Conservation (phyloP, 2,888 invertebrate species). For the Oscheius onirici region DNA sequence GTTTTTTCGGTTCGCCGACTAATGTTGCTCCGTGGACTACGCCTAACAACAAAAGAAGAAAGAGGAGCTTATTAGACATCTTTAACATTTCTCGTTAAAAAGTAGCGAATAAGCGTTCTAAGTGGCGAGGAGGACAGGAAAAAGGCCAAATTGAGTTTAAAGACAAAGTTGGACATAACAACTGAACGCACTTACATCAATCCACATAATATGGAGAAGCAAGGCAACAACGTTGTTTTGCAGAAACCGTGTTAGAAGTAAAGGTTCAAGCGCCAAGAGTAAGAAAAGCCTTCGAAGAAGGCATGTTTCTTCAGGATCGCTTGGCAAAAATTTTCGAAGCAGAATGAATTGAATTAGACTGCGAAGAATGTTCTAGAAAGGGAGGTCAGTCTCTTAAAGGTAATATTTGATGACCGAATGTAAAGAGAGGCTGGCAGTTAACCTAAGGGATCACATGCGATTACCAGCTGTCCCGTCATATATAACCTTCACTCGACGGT, state of each 20-base stretch:
- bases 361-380: background rate
- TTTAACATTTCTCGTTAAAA: background rate
- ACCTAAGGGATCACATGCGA: conserved; percentile 19
- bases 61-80: conserved; percentile 9
- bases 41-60: background rate
- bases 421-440: background rate
- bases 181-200: no score
- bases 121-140: no score
- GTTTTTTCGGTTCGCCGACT: background rate
- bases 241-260: no score
- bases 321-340: background rate
- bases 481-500: conserved; percentile 5
- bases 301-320: no score
- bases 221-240: no score
- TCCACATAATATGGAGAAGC: no score
- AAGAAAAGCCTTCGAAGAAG: no score
- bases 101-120: no score
- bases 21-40: background rate
- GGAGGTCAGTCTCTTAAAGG: background rate
- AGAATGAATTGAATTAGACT: conserved; percentile 12
- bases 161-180: no score
- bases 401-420: background rate
- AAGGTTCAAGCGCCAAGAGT: no score
- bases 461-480: conserved; percentile 12
- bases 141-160: no score